Conservation (phyloP, 2,888 invertebrate genomes). For the Drosophila testacea region DNA sequence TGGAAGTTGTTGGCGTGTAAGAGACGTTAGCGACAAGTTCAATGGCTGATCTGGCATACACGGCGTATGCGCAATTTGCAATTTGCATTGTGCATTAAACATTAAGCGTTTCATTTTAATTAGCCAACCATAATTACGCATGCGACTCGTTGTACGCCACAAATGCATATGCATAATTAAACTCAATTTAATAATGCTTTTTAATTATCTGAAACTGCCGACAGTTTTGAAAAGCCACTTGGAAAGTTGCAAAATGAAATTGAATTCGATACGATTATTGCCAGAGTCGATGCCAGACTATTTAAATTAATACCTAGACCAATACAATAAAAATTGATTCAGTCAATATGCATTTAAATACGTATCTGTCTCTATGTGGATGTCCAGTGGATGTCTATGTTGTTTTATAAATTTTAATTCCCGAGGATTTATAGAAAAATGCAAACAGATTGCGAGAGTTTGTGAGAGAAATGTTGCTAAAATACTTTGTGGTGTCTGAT, state of each 20-base stretch:
- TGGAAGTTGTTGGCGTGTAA: slow-evolving; percentile 35
- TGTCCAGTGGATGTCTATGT: not conserved
- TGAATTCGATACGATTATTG: slow-evolving; percentile 24
- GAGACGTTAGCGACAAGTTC: slow-evolving; percentile 66
- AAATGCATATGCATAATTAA: slow-evolving; percentile 58
- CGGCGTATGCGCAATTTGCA: slow-evolving; percentile 63
- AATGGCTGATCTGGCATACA: slow-evolving; percentile 58
- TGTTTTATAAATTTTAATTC: too few relatives aligned
- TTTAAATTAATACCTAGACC: slow-evolving; percentile 32
- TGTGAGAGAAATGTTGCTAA: too few relatives aligned
- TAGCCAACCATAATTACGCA: slow-evolving; percentile 53
- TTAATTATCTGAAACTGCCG: slow-evolving; percentile 35
- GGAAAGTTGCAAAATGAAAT: slow-evolving; percentile 29
- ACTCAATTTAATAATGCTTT: slow-evolving; percentile 46
- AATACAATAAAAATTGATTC: slow-evolving; percentile 28
- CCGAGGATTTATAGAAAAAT: too few relatives aligned
- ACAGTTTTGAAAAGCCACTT: slow-evolving; percentile 10
- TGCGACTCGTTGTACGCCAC: slow-evolving; percentile 44
- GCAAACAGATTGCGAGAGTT: too few relatives aligned
- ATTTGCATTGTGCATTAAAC: slow-evolving; percentile 63
- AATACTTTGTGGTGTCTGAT: too few relatives aligned
- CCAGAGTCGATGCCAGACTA: slow-evolving; percentile 6
- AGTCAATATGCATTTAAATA: slow-evolving; percentile 21
- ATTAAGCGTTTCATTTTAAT: slow-evolving; percentile 24
- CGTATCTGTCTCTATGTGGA: not conserved